Base-by-base conservation (phyloP, 2,888 invertebrate species). In the Drosophila lutescens region DNA sequence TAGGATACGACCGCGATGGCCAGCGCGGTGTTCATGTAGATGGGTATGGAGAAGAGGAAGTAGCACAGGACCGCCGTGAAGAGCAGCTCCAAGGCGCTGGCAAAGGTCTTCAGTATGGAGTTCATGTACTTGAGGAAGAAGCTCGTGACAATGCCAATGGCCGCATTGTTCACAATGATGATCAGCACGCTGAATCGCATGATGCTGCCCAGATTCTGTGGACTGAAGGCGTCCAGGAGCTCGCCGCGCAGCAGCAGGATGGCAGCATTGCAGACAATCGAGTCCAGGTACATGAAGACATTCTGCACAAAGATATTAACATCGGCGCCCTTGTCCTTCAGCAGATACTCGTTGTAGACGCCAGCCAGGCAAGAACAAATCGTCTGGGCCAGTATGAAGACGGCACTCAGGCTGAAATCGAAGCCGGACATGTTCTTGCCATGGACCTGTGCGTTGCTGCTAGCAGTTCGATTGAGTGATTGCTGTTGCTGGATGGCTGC, bases 101-200 rank as follows among this genome's bases (percentile, higher is more conserved):
- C 98, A 92, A 98, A 98, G 0, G 98, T 98, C 93, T 99, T 98
- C 58, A 98, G 93, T 88, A 99, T 98, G 0, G 98, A 98, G 92
- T 98, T 98, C 85, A 98, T 94, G 84, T 96, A 97, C 91, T 97
- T 97, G 26, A 99, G 93, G 90, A 98, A 98, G 91, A 98, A 96
- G 92, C 97, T 97, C 0, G 98, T 98, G 0, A 97, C 96, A 81
- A 99, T 97, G 34, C 98, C 98, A 46, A 98, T 96, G 0, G 96
- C 94, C 0, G 98, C 97, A 92, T 97, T 98, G 89, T 98, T 98
- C 0, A 97, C 89, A 91, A 97, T 96, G 41, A 98, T 96, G 12
- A 96, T 92, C 58, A 98, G 91, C 1, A 98, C 96, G 91, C 95
- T 95, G 49, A 94, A 94, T 66, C 95, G 93, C 69, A 94, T 93